phyloP scores from a whole-genome alignment of 2,888 invertebrate species.

The Eubasilissa splendida region DNA sequence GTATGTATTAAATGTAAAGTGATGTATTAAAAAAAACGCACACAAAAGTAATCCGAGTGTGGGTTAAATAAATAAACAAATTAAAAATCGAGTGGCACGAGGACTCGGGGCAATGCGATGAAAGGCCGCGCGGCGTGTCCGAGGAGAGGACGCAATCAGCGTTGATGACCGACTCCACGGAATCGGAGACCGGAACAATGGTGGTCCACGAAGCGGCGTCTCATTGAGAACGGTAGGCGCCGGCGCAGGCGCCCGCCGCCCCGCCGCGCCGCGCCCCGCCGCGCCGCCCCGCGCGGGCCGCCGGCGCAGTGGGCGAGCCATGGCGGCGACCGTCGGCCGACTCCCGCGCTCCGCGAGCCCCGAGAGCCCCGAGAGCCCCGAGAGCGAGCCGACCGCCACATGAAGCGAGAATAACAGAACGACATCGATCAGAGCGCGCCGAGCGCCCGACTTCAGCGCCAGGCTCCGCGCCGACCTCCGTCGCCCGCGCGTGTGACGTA shows the following conservation, averaged over 20 bases:
- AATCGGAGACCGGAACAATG: conserved; percentile 19
- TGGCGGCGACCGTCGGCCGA: conserved; percentile 51
- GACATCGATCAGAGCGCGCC: conserved; percentile 23
- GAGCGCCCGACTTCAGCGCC: conserved; percentile 2
- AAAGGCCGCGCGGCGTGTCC: neutral
- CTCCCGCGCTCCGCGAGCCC: conserved; percentile 36
- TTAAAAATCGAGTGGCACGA: neutral
- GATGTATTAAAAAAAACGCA: too few relatives aligned
- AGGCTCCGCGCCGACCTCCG: neutral
- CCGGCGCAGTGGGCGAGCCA: conserved; percentile 49
- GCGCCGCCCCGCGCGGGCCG: conserved; percentile 19
- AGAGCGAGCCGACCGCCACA: neutral
- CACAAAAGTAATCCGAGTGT: too few relatives aligned
- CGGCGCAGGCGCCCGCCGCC: conserved; percentile 36
- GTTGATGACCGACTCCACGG: conserved; percentile 4
- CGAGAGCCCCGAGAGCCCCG: conserved; percentile 24
- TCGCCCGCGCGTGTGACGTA: neutral
- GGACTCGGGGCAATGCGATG: neutral
- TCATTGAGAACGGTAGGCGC: conserved; percentile 48
- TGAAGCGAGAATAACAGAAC: conserved; percentile 21
- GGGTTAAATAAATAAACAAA: neutral
- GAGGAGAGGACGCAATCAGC: neutral
- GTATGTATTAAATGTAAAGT: too few relatives aligned
- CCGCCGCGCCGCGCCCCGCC: conserved; percentile 3
- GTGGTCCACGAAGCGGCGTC: conserved; percentile 25